phyloP scores from a whole-genome alignment of 2,113 vertebrate genomes.

The Poecile atricapillus region DNA sequence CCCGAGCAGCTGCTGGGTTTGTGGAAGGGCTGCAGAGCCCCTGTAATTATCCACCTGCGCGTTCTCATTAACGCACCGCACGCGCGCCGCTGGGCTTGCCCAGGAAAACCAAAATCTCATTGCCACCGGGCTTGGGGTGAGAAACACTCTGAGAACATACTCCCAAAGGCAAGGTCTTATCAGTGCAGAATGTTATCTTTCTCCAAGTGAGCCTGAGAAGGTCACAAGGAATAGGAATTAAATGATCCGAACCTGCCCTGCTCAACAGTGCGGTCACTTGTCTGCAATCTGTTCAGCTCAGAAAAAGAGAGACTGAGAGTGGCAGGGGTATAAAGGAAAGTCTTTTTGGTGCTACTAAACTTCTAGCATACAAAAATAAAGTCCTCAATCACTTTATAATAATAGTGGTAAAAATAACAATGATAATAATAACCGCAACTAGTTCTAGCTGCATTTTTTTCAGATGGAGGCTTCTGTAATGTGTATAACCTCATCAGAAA shows the following conservation, averaged over 20 bases:
- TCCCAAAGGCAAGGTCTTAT: background rate
- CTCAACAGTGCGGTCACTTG: background rate
- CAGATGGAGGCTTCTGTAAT: background rate
- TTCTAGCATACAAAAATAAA: background rate
- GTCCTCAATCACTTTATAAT: background rate
- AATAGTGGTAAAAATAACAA: background rate
- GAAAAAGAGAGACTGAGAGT: background rate
- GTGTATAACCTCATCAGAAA: background rate
- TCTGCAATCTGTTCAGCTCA: background rate
- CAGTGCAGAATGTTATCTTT: background rate
- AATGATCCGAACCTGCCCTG: background rate
- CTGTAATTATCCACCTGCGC: background rate
- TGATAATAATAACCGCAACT: background rate
- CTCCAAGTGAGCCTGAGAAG: background rate
- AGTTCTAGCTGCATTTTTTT: background rate
- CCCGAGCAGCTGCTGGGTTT: background rate
- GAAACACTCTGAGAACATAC: background rate
- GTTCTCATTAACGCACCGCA: background rate
- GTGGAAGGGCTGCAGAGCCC: background rate
- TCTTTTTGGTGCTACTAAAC: background rate
- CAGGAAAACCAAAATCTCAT: background rate
- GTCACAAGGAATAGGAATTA: background rate
- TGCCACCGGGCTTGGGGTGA: fast-evolving
- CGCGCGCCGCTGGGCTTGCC: background rate
- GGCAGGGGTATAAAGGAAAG: background rate